Evolutionary conservation across 2,888 invertebrate species (phyloP).

Genomic region (Carcina quercana): DNA sequence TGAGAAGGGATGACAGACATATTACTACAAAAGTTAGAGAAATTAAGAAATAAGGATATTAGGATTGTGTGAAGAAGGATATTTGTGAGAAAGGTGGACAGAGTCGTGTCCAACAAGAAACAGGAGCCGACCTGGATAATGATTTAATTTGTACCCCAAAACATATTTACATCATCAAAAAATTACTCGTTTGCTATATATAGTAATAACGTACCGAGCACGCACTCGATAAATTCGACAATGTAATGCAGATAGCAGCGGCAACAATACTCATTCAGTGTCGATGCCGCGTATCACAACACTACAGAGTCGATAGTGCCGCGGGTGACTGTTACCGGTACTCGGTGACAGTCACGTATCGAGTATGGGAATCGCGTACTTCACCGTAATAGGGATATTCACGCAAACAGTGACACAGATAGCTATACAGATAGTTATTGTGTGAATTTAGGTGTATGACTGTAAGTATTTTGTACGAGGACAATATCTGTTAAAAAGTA

Average conservation of each 20-base stretch:
- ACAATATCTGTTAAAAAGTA: too few species aligned
- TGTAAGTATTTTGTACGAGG: too few species aligned
- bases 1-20: too few species aligned
- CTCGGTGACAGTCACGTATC: constrained; percentile 2
- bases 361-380: constrained; percentile 4
- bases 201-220: constrained; percentile 14
- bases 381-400: constrained; percentile 6
- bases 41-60: background rate
- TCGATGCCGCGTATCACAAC: background rate
- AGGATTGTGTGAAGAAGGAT: background rate
- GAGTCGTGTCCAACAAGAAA: background rate
- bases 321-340: background rate
- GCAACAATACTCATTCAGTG: background rate
- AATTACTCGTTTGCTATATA: background rate
- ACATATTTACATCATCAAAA: background rate
- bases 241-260: constrained; percentile 22
- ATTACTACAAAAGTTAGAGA: too few species aligned
- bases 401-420: constrained; percentile 1
- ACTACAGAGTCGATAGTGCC: background rate
- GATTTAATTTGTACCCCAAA: background rate
- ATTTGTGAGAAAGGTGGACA: background rate
- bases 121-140: background rate
- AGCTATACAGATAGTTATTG: constrained; percentile 3
- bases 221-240: constrained; percentile 27
- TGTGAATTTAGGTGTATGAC: too few species aligned